Conservation (phyloP, 2,888 invertebrate species). For the Leptinotarsa juncta region DNA sequence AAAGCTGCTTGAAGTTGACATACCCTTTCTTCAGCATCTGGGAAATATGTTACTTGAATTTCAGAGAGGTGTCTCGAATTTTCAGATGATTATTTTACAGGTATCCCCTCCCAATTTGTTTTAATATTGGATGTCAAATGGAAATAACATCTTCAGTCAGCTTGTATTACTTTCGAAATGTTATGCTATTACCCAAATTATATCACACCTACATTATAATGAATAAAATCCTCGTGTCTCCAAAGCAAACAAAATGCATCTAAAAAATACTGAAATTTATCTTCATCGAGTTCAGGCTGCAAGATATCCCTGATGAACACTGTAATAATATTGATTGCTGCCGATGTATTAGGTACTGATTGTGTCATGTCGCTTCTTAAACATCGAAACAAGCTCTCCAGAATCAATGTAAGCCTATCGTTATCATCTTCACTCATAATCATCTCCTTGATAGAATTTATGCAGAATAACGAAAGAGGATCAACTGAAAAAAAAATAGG, state of each 20-base stretch:
- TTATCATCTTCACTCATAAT: slow-evolving; percentile 37
- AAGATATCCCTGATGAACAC: slow-evolving; percentile 39
- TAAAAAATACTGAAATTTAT: slow-evolving; percentile 46
- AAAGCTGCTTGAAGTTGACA: too few species aligned
- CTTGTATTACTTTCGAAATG: too few species aligned
- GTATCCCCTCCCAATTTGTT: too few species aligned
- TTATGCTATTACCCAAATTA: too few species aligned
- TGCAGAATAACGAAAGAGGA: slow-evolving; percentile 30
- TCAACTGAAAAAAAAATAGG: slow-evolving; percentile 28
- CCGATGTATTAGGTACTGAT: slow-evolving; percentile 27
- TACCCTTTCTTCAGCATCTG: too few species aligned
- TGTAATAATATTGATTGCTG: slow-evolving; percentile 32
- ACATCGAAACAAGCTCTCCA: slow-evolving; percentile 39
- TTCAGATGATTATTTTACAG: too few species aligned
- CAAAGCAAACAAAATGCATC: slow-evolving; percentile 46
- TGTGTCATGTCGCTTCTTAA: slow-evolving; percentile 28
- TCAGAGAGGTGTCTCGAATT: too few species aligned
- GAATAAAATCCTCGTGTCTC: slow-evolving; percentile 44
- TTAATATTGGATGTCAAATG: too few species aligned
- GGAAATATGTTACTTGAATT: too few species aligned
- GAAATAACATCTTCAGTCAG: too few species aligned
- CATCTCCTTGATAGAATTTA: slow-evolving; percentile 32
- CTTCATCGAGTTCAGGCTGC: slow-evolving; percentile 45
- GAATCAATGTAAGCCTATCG: slow-evolving; percentile 25
- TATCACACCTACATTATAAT: slow-evolving; percentile 40